A percentile compares a stretch with the other conserved stretches of the same genome.
These are phyloP conservation scores for Macaria liturata DNA, from an alignment of 2,888 invertebrate genomes.

Conservation along the genomic window DNA sequence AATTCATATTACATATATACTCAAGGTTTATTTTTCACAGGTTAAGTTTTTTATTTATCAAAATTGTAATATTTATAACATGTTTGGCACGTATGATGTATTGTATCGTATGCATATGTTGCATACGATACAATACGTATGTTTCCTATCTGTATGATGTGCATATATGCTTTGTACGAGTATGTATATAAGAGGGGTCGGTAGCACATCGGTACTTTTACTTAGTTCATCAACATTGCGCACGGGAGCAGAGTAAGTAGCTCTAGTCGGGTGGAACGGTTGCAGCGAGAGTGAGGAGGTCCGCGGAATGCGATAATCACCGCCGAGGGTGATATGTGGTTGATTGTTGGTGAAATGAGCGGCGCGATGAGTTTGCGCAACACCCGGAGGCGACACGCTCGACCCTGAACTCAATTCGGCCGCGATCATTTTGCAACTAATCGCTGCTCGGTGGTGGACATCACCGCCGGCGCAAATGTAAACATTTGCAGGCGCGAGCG, in stretches of 20 bases:
- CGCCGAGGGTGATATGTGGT: slow-evolving; percentile 33
- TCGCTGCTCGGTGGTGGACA: slow-evolving; percentile 64
- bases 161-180: too few relatives aligned
- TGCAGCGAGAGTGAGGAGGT: slow-evolving; percentile 3
- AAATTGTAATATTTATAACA: too few relatives aligned
- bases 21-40: too few relatives aligned
- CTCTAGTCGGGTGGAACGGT: background rate
- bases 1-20: too few relatives aligned
- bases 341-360: slow-evolving; percentile 49
- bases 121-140: too few relatives aligned
- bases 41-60: too few relatives aligned
- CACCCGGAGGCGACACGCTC: slow-evolving; percentile 76
- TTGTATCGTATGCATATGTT: too few relatives aligned
- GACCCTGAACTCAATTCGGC: slow-evolving; percentile 81
- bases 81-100: too few relatives aligned
- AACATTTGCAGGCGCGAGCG: slow-evolving; percentile 79
- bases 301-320: slow-evolving; percentile 17
- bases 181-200: background rate
- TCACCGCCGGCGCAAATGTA: slow-evolving; percentile 76
- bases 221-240: background rate
- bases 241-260: background rate
- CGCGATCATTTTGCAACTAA: slow-evolving; percentile 80
- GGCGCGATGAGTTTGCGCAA: slow-evolving; percentile 61
- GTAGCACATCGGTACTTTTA: too few relatives aligned
- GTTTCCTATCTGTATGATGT: too few relatives aligned